These are phyloP conservation scores for Hystrix brachyura DNA, from an alignment of 2,113 vertebrate species.

Conservation along the genomic window DNA sequence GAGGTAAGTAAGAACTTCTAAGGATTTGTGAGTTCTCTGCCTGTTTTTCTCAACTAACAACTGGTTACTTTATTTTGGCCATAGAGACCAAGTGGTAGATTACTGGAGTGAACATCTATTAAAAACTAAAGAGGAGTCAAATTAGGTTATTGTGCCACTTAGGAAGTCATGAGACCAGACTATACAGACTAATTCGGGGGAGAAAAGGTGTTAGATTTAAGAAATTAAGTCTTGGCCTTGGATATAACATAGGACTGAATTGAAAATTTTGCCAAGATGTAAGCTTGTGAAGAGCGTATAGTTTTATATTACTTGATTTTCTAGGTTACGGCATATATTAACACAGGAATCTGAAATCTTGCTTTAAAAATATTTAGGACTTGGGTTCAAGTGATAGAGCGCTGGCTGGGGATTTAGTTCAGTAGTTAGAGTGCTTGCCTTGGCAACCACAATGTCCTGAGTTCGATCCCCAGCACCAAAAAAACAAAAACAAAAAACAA, in stretches of 20 bases:
- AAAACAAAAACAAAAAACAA: too few species aligned
- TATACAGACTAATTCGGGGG: neutral
- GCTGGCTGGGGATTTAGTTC: too few species aligned
- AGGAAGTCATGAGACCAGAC: neutral
- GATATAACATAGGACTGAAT: neutral
- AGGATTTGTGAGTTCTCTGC: neutral
- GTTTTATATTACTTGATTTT: slow-evolving; percentile 30
- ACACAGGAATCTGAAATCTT: neutral
- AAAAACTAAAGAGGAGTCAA: slow-evolving; percentile 25
- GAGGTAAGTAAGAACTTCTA: neutral
- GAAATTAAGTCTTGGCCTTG: slow-evolving; percentile 35
- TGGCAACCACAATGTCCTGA: too few species aligned
- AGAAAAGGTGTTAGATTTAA: neutral
- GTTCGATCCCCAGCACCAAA: too few species aligned
- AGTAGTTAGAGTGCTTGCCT: too few species aligned
- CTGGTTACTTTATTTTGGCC: slow-evolving; percentile 14
- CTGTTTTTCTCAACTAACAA: neutral
- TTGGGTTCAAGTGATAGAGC: neutral
- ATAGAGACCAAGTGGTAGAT: slow-evolving; percentile 1
- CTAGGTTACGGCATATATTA: neutral
- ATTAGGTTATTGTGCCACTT: neutral
- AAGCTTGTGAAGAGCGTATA: neutral
- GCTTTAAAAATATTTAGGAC: neutral
- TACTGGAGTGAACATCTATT: slow-evolving; percentile 23
- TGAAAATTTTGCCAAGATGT: slow-evolving; percentile 1